Evolutionary conservation across 2,797 vertebrate genomes (phyloP).

Genomic region (Ibycter americanus): DNA sequence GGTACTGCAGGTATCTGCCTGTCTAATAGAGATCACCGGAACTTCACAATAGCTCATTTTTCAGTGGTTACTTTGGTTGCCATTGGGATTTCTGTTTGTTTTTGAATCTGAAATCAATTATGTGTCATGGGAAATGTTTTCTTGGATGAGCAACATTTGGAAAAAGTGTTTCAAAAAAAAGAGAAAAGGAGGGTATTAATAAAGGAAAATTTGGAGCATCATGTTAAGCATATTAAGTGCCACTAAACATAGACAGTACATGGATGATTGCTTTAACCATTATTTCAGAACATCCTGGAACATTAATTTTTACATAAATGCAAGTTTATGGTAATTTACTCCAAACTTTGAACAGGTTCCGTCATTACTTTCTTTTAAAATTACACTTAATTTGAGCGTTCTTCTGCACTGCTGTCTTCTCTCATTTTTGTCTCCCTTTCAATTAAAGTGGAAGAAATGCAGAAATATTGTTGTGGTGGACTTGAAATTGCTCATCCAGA

Average conservation of each 20-base stretch:
- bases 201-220: background rate
- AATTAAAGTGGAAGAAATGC: background rate
- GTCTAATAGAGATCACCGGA: background rate
- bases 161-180: background rate
- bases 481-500: background rate
- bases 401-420: background rate
- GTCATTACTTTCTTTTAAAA: background rate
- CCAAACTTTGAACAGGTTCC: background rate
- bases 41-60: background rate
- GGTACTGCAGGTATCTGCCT: background rate
- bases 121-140: background rate
- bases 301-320: background rate
- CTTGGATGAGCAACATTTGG: background rate
- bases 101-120: conserved; percentile 35
- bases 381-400: background rate
- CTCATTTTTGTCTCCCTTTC: background rate
- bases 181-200: background rate
- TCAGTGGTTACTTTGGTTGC: background rate
- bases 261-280: background rate
- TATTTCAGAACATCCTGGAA: background rate
- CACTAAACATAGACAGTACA: background rate
- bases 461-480: background rate
- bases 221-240: background rate
- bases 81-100: background rate
- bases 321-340: background rate